Percentiles rank a stretch among this genome's conserved stretches.
Evolutionary conservation across 2,113 vertebrate genomes (phyloP).

Genomic region (Candoia aspera): DNA sequence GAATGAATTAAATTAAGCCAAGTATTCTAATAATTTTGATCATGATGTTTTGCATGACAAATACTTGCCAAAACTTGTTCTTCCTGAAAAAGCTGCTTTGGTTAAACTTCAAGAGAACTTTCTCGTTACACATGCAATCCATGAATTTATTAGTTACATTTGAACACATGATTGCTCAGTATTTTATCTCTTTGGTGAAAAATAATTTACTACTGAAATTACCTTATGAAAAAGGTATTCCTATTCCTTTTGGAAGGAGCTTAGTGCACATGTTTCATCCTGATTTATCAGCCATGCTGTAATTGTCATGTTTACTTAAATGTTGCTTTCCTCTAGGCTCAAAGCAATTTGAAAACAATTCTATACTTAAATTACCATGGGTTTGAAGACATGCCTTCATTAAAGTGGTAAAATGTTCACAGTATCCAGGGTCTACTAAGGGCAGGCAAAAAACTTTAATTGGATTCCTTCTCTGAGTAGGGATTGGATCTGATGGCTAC

Average conservation of each 20-base stretch:
- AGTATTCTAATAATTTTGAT: slow-evolving; percentile 62
- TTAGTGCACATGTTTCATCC: neutral
- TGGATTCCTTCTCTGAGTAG: no score
- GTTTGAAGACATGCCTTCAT: neutral
- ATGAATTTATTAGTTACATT: neutral
- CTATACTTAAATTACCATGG: neutral
- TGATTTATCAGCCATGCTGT: neutral
- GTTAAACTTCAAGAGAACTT: slow-evolving; percentile 57
- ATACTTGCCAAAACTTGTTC: slow-evolving; percentile 47
- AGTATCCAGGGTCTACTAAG: no score
- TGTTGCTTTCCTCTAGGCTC: neutral
- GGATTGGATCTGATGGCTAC: no score
- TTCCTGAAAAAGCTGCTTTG: slow-evolving; percentile 65
- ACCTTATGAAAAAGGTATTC: neutral
- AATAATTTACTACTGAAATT: slow-evolving; percentile 1
- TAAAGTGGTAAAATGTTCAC: neutral
- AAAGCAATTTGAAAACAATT: neutral
- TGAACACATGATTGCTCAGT: neutral
- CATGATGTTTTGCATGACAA: slow-evolving; percentile 60
- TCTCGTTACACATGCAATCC: slow-evolving; percentile 47
- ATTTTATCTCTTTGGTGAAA: neutral
- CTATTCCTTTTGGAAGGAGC: neutral
- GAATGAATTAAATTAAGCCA: slow-evolving; percentile 57
- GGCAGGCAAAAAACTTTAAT: no score
- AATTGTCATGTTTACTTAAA: neutral